Evolutionary conservation across 1,140 invertebrate genomes (phyloP).

Genomic region (Colletes gigas): DNA sequence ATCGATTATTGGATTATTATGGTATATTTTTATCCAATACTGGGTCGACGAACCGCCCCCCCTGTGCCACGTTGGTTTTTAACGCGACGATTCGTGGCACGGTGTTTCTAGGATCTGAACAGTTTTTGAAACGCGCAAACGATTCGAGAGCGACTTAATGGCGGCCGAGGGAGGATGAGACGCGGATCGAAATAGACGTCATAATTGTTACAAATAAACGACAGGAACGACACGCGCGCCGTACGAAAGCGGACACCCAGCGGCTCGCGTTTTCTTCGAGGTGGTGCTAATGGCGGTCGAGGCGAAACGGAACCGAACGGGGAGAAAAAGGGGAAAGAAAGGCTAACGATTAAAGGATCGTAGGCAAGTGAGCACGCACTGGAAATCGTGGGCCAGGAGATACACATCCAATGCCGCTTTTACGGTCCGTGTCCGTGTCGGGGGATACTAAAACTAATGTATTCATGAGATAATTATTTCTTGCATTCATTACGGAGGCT

Average conservation of each 20-base stretch:
- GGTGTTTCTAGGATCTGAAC: too few relatives aligned
- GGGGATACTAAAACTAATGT: conserved; percentile 77
- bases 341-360: conserved; percentile 56
- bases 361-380: conserved; percentile 49
- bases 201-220: not conserved
- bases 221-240: not conserved
- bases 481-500: conserved; percentile 76
- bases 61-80: too few relatives aligned
- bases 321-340: conserved; percentile 3
- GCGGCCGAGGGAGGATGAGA: too few relatives aligned
- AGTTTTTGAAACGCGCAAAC: too few relatives aligned
- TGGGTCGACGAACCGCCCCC: too few relatives aligned
- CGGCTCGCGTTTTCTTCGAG: conserved; percentile 11
- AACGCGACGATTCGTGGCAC: too few relatives aligned
- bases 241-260: too few relatives aligned
- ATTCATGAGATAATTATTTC: conserved; percentile 80
- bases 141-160: too few relatives aligned
- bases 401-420: conserved; percentile 63
- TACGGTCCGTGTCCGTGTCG: conserved; percentile 70
- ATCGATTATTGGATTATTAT: too few relatives aligned
- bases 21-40: too few relatives aligned
- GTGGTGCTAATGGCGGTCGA: conserved; percentile 27
- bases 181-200: not conserved
- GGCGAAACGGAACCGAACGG: not conserved
- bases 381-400: conserved; percentile 67